Base-by-base conservation (phyloP, 2,113 vertebrate species). In the Mus spicilegus region DNA sequence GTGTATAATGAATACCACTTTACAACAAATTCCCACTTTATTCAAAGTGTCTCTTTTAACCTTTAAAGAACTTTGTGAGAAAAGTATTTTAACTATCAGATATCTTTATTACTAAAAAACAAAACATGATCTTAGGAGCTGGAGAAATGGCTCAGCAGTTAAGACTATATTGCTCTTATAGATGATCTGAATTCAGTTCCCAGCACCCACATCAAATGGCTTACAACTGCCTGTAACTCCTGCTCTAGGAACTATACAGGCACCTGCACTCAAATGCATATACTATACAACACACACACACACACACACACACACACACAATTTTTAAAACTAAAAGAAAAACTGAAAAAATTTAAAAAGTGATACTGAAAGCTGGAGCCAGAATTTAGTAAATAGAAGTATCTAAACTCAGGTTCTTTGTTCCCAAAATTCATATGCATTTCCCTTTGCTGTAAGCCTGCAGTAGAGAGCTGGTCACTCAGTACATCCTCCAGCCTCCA, bases 51-150 rank as follows among this genome's bases (percentile, higher is more conserved):
- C 20, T 89, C 72, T 95, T 24, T 76, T 95, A 93, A 65, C 72
- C 70, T 94, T 94, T 90, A 91, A 87, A 87, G 91, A 93, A 73
- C 28, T 26, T 82, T 95, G 81, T 70, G n/a, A 61, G 42, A 77
- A 97, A 84, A 49, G 5, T 95, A 89, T 72, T 93, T 95, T 93
- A 81, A 92, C 56, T 96, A 90, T 46, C 7, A 67, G 63, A 89
- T 54, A 26, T 22, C 76, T 92, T 90, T 93, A 93, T 81, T 81
- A 88, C 46, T 94, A 30, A 84, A 96, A 54, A 49, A 58, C 76
- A 87, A 93, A 63, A 39, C n/a, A 7, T 89, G 13, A 69, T 89
- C 54, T 17, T 86, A 19, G 82, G n/a, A 19, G 13, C n/a, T 39
- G 10, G 6, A 82, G 9, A 82, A 22, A 82, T 82, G 8, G 19